Evolutionary conservation across 2,888 invertebrate species (phyloP), one percentile per base, ranked within the genome.

Genomic region (Drosophila percnosoma): DNA sequence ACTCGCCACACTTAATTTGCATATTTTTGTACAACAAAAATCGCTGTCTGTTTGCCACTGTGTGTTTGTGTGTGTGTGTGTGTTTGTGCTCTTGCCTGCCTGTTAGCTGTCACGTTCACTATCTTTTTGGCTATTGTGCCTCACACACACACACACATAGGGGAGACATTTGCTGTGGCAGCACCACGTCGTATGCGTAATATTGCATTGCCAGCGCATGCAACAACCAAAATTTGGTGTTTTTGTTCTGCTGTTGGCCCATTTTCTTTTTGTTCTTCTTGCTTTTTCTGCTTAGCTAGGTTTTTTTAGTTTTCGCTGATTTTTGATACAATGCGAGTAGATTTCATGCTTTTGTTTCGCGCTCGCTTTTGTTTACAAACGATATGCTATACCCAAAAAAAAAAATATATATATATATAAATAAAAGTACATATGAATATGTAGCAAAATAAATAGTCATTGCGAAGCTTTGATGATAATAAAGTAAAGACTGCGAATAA

Each of bases 1-100:
- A 76, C 78, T 87, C 73, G 80, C 86, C 78, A 78, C 83, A 87
- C 83, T 79, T 80, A 83, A 90, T 87, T 90, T 87, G 90, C 90
- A 87, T 90, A 87, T 88, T 83, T 88, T 83, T 72, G 68, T 74
- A 79, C 77, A 89, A 80, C 68, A 79, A 79, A 81, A 80, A 70
- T 78, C 58, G 58, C 57, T 57, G 55, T 55, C 21, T 73, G 55
- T 40, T 71, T 33, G 59, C 51, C 51, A 61, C 42, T 53, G 51
- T 72, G 40, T 65, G 33, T 57, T 34, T 72, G 40, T 65, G 33
- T 57, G 38, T 24, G 24, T 55, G 40, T 58, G 33, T 64, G 38
- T 69, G 58, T 42, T 31, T 68, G 45, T 64, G 61, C 62, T 74
- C 62, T 73, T 78, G 78, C 80, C 80, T 80, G 73, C 78, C 80